Percentiles rank a stretch among this genome's conserved stretches.
Evolutionary conservation across 2,113 vertebrate species (phyloP).

Genomic region (Nyctibius bracteatus): DNA sequence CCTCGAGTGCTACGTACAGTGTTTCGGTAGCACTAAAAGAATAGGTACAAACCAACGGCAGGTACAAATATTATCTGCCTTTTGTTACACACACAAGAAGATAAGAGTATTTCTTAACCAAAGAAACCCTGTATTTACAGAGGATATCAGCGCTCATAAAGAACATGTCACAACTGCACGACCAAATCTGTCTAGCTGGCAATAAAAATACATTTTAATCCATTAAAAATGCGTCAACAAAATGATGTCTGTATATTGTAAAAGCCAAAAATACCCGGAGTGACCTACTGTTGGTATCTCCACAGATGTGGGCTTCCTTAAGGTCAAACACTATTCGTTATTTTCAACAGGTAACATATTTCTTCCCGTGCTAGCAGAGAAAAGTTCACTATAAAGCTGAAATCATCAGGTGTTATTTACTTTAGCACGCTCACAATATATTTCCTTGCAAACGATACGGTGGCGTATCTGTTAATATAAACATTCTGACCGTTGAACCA

Average conservation of each 20-base stretch:
- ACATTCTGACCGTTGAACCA: neutral
- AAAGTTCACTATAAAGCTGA: neutral
- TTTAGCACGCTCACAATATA: neutral
- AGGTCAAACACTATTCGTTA: neutral
- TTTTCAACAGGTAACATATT: neutral
- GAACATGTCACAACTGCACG: rapidly evolving
- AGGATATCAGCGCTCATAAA: neutral
- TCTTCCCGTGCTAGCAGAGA: neutral
- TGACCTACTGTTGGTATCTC: neutral
- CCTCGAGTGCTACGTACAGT: rapidly evolving
- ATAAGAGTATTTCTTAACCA: neutral
- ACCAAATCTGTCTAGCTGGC: neutral
- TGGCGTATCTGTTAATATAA: neutral
- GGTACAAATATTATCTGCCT: neutral
- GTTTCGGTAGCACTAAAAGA: neutral
- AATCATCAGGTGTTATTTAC: neutral
- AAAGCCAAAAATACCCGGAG: neutral
- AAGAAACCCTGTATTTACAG: neutral
- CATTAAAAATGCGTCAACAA: neutral
- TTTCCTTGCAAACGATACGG: rapidly evolving
- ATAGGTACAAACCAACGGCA: neutral
- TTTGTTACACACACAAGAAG: neutral
- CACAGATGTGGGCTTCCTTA: neutral
- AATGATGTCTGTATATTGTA: neutral
- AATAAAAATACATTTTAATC: neutral